Evolutionary conservation across 2,113 vertebrate species (phyloP).

Genomic region (Rhea americana): DNA sequence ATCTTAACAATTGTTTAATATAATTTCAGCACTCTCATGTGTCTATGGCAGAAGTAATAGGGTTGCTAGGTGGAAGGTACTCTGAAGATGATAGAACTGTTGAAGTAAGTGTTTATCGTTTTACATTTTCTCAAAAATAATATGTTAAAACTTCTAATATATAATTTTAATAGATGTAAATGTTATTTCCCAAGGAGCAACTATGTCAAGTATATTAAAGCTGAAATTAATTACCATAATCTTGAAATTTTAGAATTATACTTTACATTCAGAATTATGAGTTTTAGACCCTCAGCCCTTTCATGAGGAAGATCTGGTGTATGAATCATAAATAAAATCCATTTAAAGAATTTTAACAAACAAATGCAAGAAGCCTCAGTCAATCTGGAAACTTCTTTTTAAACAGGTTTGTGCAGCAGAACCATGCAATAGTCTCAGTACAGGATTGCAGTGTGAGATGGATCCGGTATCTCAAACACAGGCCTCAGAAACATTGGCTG

Average conservation of each 20-base stretch:
- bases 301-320: background rate
- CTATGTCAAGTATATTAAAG: background rate
- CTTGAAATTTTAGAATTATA: background rate
- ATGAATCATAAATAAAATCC: background rate
- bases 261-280: background rate
- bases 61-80: slow-evolving; percentile 91
- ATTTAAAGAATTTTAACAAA: background rate
- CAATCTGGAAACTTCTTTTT: background rate
- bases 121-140: background rate
- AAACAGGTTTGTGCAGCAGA: slow-evolving; percentile 89
- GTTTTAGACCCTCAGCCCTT: background rate
- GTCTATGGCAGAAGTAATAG: slow-evolving; percentile 94
- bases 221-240: background rate
- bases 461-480: slow-evolving; percentile 94
- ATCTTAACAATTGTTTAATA: background rate
- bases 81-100: slow-evolving; percentile 81
- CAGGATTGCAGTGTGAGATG: slow-evolving; percentile 97
- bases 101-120: slow-evolving; percentile 80
- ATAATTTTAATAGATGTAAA: background rate
- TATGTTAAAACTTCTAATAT: background rate
- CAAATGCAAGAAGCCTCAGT: too few species aligned
- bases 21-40: slow-evolving; percentile 90
- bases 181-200: background rate
- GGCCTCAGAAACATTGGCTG: slow-evolving; percentile 88
- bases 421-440: slow-evolving; percentile 95